phyloP scores from a whole-genome alignment of 2,888 invertebrate species.

The Melanostoma mellinum region DNA sequence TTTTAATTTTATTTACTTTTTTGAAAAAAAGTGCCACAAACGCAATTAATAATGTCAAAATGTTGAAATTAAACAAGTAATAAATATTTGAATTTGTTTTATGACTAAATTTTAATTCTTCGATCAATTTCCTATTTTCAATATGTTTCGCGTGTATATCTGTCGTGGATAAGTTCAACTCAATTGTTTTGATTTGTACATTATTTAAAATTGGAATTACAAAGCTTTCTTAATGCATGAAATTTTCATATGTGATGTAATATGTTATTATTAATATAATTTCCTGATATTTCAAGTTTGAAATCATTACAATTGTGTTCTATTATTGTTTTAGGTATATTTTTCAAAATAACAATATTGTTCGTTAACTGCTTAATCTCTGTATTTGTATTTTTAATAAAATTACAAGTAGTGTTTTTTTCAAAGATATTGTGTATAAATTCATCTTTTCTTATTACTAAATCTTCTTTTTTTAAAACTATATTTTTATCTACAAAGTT shows the following conservation, averaged over 20 bases:
- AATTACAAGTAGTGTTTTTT: neutral
- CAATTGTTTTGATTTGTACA: no score
- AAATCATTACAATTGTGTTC: neutral
- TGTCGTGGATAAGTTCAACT: no score
- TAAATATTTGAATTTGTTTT: no score
- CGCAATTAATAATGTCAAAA: no score
- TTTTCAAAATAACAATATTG: constrained; percentile 3
- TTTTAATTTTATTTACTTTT: no score
- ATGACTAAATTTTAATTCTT: no score
- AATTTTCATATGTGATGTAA: neutral
- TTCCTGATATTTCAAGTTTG: neutral
- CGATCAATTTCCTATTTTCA: no score
- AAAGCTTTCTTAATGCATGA: neutral
- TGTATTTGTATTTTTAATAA: constrained; percentile 4
- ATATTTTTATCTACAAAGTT: neutral
- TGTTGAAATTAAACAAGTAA: no score
- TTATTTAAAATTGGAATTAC: no score
- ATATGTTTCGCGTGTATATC: no score
- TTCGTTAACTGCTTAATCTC: constrained; percentile 15
- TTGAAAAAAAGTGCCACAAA: no score
- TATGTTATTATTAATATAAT: neutral
- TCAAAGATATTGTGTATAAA: constrained; percentile 7
- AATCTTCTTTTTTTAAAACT: neutral
- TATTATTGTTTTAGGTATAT: neutral
- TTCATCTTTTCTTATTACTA: neutral